Evolutionary conservation across 2,113 vertebrate genomes (phyloP).

Genomic region (Callorhinus ursinus): DNA sequence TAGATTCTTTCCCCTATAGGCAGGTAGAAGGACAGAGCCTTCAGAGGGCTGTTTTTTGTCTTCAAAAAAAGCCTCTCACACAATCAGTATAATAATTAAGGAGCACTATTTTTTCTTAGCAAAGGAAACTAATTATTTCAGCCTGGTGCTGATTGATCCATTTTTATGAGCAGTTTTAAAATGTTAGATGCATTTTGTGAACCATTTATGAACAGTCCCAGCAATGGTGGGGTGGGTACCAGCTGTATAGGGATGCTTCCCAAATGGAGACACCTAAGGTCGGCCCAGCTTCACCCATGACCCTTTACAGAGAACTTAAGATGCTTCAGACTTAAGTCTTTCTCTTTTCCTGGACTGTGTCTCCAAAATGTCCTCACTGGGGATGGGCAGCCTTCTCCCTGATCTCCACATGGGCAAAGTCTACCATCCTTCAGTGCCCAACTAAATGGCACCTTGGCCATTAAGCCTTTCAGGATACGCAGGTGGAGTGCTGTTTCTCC

Average conservation of each 20-base stretch:
- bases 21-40: constrained; percentile 82
- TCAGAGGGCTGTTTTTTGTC: constrained; percentile 80
- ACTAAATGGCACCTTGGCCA: not conserved
- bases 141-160: constrained; percentile 82
- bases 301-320: not conserved
- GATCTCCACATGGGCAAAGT: too few species aligned
- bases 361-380: not conserved
- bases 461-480: not conserved
- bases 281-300: rapidly evolving
- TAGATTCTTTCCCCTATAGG: constrained; percentile 71
- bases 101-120: constrained; percentile 76
- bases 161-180: constrained; percentile 80
- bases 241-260: not conserved
- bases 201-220: not conserved
- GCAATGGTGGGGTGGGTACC: too few species aligned
- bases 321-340: not conserved
- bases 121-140: constrained; percentile 84
- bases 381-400: too few species aligned
- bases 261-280: not conserved
- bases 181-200: constrained; percentile 71
- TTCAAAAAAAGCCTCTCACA: constrained; percentile 75
- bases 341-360: not conserved
- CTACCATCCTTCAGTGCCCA: not conserved
- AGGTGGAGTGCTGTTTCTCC: too few species aligned
- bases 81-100: constrained; percentile 84